phyloP scores from a whole-genome alignment of 1,140 invertebrate species.

The Chlorops oryzae region DNA sequence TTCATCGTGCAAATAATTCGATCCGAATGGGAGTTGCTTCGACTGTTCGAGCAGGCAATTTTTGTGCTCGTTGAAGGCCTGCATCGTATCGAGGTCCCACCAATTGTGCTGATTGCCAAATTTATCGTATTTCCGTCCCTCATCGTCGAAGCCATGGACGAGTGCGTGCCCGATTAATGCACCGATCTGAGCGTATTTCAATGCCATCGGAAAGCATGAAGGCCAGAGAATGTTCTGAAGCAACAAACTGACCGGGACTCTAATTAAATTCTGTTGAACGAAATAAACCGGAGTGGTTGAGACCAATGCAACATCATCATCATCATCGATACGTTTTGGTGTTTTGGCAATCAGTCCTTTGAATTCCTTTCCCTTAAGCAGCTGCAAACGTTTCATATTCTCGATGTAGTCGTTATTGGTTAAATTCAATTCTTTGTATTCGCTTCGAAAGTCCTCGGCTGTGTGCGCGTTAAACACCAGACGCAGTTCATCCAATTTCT shows the following conservation, averaged over 20 bases:
- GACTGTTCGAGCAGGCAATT: conserved; percentile 75
- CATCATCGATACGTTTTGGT: neutral
- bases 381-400: conserved; percentile 23
- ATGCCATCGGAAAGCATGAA: conserved; percentile 26
- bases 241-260: conserved; percentile 27
- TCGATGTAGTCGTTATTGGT: conserved; percentile 22
- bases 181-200: conserved; percentile 31
- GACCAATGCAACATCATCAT: conserved; percentile 8
- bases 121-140: conserved; percentile 53
- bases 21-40: conserved; percentile 33
- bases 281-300: conserved; percentile 24
- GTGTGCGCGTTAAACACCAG: conserved; percentile 27
- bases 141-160: conserved; percentile 63
- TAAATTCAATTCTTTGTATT: conserved; percentile 17
- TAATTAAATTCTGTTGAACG: conserved; percentile 20
- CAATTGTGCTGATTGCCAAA: conserved; percentile 55
- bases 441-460: conserved; percentile 19
- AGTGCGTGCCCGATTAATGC: conserved; percentile 59
- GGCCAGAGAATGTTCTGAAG: conserved; percentile 30
- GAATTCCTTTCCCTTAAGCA: too few species aligned
- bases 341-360: neutral
- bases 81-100: conserved; percentile 60
- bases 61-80: conserved; percentile 55
- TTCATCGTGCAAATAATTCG: conserved; percentile 54
- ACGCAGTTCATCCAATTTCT: conserved; percentile 26